These are phyloP conservation scores for Toxotes jaculatrix DNA, from an alignment of 2,113 vertebrate genomes.

Conservation along the genomic window DNA sequence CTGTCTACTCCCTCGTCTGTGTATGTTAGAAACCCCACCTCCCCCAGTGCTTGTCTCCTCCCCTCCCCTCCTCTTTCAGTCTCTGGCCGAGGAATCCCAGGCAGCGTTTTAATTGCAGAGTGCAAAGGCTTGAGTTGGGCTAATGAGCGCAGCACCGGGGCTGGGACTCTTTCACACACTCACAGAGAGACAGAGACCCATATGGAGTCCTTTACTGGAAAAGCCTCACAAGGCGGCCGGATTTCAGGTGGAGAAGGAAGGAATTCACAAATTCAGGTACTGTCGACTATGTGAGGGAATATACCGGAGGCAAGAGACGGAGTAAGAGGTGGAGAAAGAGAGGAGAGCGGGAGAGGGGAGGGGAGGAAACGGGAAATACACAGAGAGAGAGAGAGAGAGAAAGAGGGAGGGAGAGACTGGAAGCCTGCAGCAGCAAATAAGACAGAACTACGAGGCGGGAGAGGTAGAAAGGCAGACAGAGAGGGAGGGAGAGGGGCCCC, in stretches of 20 bases:
- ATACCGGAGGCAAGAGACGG: constrained; percentile 64
- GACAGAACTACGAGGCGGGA: constrained; percentile 79
- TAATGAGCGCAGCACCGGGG: constrained; percentile 72
- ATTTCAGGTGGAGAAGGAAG: constrained; percentile 59
- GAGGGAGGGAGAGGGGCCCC: constrained; percentile 74
- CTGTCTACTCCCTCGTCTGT: constrained; percentile 65
- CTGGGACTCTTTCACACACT: constrained; percentile 53
- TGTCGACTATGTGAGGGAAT: constrained; percentile 67
- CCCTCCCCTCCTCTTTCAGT: constrained; percentile 67
- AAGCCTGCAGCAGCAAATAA: constrained; percentile 81
- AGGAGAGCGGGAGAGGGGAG: constrained; percentile 68
- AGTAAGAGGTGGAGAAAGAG: constrained; percentile 72
- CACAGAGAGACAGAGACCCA: constrained; percentile 43
- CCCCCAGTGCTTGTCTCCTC: constrained; percentile 67
- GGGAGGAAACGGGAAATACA: constrained; percentile 78
- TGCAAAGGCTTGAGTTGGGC: constrained; percentile 73
- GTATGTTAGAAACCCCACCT: constrained; percentile 73
- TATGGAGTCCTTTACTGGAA: constrained; percentile 55
- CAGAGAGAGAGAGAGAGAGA: constrained; percentile 70
- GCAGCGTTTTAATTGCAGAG: constrained; percentile 85
- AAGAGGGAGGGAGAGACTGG: constrained; percentile 62
- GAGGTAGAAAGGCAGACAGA: constrained; percentile 74
- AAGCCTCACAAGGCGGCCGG: constrained; percentile 52
- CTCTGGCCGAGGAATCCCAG: constrained; percentile 82
- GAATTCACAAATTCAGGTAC: constrained; percentile 73